Evolutionary conservation across 37 sponge, comb jelly and placozoan genomes (phyloP), one percentile per base, ranked within the genome.

Genomic region (Beroe ovata): DNA sequence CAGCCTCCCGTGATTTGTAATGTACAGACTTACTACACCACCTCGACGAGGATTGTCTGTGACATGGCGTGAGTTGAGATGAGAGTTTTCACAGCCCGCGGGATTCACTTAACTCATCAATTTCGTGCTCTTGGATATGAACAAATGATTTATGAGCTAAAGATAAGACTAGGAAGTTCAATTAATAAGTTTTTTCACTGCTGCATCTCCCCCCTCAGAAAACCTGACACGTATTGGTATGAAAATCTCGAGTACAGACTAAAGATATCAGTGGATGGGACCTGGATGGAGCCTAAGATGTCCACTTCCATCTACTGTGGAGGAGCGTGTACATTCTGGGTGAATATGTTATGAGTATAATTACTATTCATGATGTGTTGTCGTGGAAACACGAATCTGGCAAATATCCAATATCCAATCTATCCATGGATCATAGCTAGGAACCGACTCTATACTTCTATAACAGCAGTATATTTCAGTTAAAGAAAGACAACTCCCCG

Each of bases 41-140:
- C 90, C 21, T 26, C 91, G 0, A 60, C 28, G 0, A 54, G 90
- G 64, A 95, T 95, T 25, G 88, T 92, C 60, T 95, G 95, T 64
- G 71, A 60, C 42, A 90, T 92, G 0, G 81, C 88, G 95, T 93
- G 64, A 39, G 71, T 71, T n/a, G 38, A 71, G 8, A 47, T 40
- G 66, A 58, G 22, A 62, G 42, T 47, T 47, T 47, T 47, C 11
- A 11, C 6, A 16, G 54, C 54, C 54, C 11, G 54, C 6, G 54
- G 54, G 11, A 47, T 47, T 47, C 11, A 47, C 54, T 47, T 47
- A n/a, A n/a, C n/a, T n/a, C n/a, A n/a, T n/a, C n/a, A n/a, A n/a
- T n/a, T n/a, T n/a, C n/a, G n/a, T n/a, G n/a, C n/a, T n/a, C n/a
- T n/a, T n/a, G n/a, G n/a, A n/a, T n/a, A n/a, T n/a, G n/a, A n/a